These are phyloP conservation scores for Virgularia gustaviana DNA, from an alignment of 92 coral and sea anemone species.

Conservation along the genomic window DNA sequence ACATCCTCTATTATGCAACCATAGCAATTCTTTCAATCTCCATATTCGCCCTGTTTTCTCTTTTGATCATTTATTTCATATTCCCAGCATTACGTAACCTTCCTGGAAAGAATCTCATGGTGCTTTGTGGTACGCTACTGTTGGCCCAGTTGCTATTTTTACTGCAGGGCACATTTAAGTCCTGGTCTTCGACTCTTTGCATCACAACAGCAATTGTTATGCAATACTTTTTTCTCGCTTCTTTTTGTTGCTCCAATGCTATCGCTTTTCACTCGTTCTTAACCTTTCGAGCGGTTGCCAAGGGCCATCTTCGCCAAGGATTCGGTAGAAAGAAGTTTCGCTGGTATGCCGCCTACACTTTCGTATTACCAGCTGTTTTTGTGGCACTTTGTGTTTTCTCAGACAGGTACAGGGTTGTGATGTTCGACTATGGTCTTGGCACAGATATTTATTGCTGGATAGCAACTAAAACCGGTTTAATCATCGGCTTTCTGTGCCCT, in stretches of 20 bases:
- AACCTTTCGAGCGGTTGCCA: neutral
- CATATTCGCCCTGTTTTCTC: neutral
- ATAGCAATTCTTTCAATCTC: neutral
- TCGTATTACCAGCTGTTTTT: neutral
- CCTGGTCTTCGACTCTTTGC: conserved; percentile 4
- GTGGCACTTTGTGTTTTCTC: neutral
- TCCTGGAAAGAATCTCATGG: conserved; percentile 18
- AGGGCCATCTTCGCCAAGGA: neutral
- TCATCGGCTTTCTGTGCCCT: conserved; percentile 3
- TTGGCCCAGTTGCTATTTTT: conserved; percentile 1
- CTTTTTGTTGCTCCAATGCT: neutral
- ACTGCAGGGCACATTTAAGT: neutral
- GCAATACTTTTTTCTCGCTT: neutral
- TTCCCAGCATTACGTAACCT: conserved; percentile 3
- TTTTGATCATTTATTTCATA: neutral
- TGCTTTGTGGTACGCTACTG: neutral
- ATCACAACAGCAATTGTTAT: neutral
- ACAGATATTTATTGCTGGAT: neutral
- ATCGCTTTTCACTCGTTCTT: conserved; percentile 5
- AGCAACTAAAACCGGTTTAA: neutral
- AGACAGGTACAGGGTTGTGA: neutral
- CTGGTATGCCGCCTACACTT: neutral
- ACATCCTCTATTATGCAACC: conserved; percentile 1
- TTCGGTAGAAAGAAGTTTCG: neutral
- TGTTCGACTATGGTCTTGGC: neutral